Evolutionary conservation across 2,888 invertebrate species (phyloP).

Genomic region (Amorpha juglandis): DNA sequence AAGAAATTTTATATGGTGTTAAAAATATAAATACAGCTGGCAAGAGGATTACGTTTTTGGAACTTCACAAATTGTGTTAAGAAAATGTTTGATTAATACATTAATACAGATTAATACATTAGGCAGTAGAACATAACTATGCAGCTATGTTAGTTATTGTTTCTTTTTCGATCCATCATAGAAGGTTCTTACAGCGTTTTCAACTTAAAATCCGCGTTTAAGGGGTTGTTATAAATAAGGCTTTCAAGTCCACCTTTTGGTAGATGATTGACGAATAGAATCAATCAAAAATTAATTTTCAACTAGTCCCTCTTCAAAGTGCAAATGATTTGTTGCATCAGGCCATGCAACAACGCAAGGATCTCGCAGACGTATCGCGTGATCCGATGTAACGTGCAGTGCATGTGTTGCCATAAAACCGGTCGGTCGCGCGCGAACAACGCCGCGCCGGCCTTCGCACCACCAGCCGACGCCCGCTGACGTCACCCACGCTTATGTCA

Average conservation of each 20-base stretch:
- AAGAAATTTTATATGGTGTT: conserved; percentile 1
- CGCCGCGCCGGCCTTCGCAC: conserved; percentile 74
- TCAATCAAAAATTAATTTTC: background rate
- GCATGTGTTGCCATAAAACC: conserved; percentile 66
- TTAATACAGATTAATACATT: too few relatives aligned
- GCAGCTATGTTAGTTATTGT: background rate
- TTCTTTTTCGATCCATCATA: background rate
- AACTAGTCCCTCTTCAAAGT: background rate
- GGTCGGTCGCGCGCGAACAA: conserved; percentile 68
- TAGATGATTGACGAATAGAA: background rate
- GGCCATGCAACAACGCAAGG: conserved; percentile 3
- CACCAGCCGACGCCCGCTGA: conserved; percentile 77
- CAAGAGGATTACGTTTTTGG: too few relatives aligned
- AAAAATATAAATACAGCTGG: background rate
- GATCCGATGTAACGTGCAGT: conserved; percentile 55
- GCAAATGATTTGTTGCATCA: conserved; percentile 8
- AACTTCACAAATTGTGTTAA: background rate
- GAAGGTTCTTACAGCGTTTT: too few relatives aligned
- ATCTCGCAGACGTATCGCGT: conserved; percentile 45
- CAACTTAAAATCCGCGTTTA: too few relatives aligned
- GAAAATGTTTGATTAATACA: background rate
- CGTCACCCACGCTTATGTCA: conserved; percentile 81
- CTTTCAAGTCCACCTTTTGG: background rate
- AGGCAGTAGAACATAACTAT: too few relatives aligned
- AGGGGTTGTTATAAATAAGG: too few relatives aligned